Conservation (phyloP, 2,113 vertebrate genomes). For the Glareola pratincola region DNA sequence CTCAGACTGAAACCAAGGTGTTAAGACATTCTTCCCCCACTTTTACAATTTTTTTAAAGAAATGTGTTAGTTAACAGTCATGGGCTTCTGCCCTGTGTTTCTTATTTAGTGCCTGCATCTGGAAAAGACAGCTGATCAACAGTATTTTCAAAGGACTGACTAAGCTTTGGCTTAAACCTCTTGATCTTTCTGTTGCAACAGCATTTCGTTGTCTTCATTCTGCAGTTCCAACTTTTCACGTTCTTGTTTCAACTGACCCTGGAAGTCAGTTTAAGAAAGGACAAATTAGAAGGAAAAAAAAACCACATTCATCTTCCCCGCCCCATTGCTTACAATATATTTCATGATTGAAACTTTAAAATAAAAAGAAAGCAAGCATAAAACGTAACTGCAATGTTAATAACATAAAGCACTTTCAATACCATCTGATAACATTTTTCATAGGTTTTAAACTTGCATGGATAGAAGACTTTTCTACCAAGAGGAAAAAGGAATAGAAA, state of each 20-base stretch:
- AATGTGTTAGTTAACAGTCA: background rate
- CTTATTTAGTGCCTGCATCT: background rate
- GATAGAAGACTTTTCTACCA: background rate
- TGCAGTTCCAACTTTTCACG: constrained; percentile 39
- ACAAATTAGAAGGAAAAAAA: background rate
- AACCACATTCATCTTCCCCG: fast-evolving
- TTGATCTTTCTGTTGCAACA: constrained; percentile 55
- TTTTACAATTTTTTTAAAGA: background rate
- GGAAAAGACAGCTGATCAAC: background rate
- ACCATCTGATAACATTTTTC: background rate
- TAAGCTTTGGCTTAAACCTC: constrained; percentile 6
- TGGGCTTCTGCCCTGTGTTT: background rate
- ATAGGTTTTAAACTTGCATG: background rate
- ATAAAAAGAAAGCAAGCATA: background rate
- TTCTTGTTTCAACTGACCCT: constrained; percentile 53
- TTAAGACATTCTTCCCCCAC: background rate
- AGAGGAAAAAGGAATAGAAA: background rate
- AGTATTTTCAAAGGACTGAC: background rate
- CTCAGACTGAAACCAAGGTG: background rate
- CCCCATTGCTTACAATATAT: background rate
- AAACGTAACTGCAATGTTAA: background rate
- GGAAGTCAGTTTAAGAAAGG: background rate
- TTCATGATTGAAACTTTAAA: background rate
- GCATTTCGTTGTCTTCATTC: constrained; percentile 65
- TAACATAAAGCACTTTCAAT: background rate